Evolutionary conservation across 2,113 vertebrate species (phyloP).

Genomic region (Poecilia latipinna): DNA sequence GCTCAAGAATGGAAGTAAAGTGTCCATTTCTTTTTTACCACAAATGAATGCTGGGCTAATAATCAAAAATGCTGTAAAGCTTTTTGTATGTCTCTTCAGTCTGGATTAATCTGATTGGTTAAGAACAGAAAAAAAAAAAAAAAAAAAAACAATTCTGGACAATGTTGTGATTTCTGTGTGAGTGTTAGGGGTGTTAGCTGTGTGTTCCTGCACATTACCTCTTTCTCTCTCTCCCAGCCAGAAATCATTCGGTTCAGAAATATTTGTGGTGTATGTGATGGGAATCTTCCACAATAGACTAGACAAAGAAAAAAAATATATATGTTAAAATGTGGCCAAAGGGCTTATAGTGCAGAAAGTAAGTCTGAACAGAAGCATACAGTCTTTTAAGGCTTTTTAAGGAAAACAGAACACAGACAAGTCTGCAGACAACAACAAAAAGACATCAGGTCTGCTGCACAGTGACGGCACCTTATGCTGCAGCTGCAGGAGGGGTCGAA

Average conservation of each 20-base stretch:
- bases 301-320: conserved; percentile 16
- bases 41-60: too few species aligned
- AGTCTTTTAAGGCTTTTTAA: background rate
- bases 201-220: conserved; percentile 41
- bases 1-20: too few species aligned
- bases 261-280: conserved; percentile 61
- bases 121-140: too few species aligned
- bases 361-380: background rate
- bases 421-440: background rate
- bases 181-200: background rate
- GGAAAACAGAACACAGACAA: background rate
- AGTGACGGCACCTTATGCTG: background rate
- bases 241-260: rapidly evolving
- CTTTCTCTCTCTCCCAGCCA: background rate
- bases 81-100: background rate
- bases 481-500: background rate
- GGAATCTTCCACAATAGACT: conserved; percentile 85
- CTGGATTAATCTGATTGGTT: background rate
- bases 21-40: too few species aligned
- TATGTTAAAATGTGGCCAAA: background rate
- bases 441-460: background rate
- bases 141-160: background rate
- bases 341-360: background rate
- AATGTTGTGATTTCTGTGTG: background rate
- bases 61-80: too few species aligned